Evolutionary conservation across 2,888 invertebrate species (phyloP).

Genomic region (Macaria liturata): DNA sequence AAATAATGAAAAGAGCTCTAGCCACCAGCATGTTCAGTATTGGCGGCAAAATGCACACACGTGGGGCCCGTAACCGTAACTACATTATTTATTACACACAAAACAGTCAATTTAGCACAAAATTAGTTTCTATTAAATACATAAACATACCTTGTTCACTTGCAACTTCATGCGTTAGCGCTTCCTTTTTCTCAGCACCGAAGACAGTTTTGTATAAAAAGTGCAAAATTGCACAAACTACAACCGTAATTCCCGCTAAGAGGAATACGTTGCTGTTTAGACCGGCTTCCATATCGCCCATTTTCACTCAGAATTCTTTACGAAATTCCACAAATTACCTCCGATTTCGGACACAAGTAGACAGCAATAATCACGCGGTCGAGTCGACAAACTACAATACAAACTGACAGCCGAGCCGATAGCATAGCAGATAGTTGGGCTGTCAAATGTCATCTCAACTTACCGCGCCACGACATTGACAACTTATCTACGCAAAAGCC

Average conservation of each 20-base stretch:
- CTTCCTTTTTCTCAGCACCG: constrained; percentile 65
- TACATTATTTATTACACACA: neutral
- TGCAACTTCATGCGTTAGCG: constrained; percentile 61
- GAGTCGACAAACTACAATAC: constrained; percentile 55
- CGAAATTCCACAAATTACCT: constrained; percentile 40
- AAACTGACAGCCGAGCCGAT: constrained; percentile 43
- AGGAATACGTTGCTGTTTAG: constrained; percentile 56
- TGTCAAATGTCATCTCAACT: neutral
- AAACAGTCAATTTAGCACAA: constrained; percentile 2
- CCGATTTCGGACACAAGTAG: constrained; percentile 45
- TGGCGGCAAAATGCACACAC: constrained; percentile 29
- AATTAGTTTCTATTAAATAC: constrained; percentile 11
- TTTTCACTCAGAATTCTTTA: constrained; percentile 71
- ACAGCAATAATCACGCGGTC: constrained; percentile 67
- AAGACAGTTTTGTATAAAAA: constrained; percentile 67
- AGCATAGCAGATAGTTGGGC: neutral
- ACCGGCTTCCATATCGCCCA: constrained; percentile 70
- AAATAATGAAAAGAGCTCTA: constrained; percentile 8
- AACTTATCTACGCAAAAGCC: too few species aligned
- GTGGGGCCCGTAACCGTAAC: constrained; percentile 17
- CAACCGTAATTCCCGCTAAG: constrained; percentile 55
- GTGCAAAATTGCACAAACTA: constrained; percentile 65
- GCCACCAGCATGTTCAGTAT: constrained; percentile 9
- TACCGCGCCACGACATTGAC: too few species aligned
- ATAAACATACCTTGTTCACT: constrained; percentile 63